phyloP scores from a whole-genome alignment of 2,113 vertebrate genomes.

The Terrapene triunguis region DNA sequence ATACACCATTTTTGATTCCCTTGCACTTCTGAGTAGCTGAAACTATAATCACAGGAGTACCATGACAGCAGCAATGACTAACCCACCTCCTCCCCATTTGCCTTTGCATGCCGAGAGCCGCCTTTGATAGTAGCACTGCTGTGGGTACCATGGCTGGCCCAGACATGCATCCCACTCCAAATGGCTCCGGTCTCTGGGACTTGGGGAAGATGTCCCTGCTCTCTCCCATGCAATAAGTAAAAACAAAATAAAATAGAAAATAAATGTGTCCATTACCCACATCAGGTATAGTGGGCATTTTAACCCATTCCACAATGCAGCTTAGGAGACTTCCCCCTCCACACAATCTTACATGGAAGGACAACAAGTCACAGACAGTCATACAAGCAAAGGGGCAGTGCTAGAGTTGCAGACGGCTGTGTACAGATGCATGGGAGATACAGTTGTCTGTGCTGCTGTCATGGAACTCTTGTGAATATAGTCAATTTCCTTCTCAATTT shows the following conservation, averaged over 20 bases:
- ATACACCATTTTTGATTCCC: not conserved
- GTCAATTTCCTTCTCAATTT: not conserved
- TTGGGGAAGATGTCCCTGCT: not conserved
- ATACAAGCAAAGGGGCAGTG: not conserved
- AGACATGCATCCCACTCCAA: not conserved
- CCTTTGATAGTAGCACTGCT: not conserved
- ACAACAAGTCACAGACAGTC: not conserved
- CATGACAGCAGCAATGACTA: not conserved
- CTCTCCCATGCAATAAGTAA: not conserved
- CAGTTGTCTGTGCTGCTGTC: not conserved
- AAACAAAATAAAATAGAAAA: not conserved
- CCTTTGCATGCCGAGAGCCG: not conserved
- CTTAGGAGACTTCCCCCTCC: not conserved
- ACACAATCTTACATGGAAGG: not conserved
- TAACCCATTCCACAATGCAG: not conserved
- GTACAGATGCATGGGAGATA: not conserved
- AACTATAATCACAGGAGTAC: not conserved
- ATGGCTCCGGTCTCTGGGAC: not conserved
- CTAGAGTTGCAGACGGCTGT: not conserved
- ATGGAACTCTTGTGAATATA: not conserved
- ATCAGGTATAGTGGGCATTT: fast-evolving
- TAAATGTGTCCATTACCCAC: not conserved
- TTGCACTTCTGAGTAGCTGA: not conserved
- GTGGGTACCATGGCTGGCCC: not conserved
- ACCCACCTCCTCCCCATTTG: not conserved